Evolutionary conservation across 2,113 vertebrate species (phyloP), one percentile per base, ranked within the genome.

Genomic region (Bufo gargarizans): DNA sequence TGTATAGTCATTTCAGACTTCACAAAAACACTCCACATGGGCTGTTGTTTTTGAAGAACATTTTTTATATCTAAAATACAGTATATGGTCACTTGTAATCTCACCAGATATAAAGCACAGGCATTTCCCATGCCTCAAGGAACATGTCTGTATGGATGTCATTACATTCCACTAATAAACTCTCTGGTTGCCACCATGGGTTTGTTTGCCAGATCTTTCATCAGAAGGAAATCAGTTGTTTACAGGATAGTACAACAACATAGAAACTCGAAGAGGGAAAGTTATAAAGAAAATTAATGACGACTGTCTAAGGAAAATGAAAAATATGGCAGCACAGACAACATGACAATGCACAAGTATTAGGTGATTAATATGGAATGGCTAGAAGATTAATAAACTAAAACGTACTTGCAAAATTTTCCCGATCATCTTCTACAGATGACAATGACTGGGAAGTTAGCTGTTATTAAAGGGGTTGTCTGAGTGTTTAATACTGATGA

Each of bases 121-220:
- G 33, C 33, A 33, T 33, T 33, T 33, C 33, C 33, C 33, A 33
- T 33, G 33, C 33, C 33, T 33, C 33, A 33, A 33, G 6, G 59
- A 59, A 83, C 8, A 67, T 67, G 20, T n/a, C 10, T 83, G 14
- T 50, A 3, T 83, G 58, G 58, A n/a, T 83, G 50, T 61, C 16
- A 59, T 67, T 67, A 61, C 47, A 45, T 80, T 80, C 33, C 56
- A 80, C 78, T 80, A 80, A 80, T 80, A 80, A 80, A 56, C 78
- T 12, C 10, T 80, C 19, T 11, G 53, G 56, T 43, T 58, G 55
- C 78, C 78, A 80, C 78, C 78, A 59, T 59, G 78, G 55, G 22
- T 80, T 59, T 80, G 78, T 80, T 80, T 59, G 78, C 59, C 78
- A 59, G 78, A 53, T 7, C 55, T 80, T 80, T 80, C 78, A 80